Evolutionary conservation across 2,113 vertebrate species (phyloP).

Genomic region (Spilogale gracilis): DNA sequence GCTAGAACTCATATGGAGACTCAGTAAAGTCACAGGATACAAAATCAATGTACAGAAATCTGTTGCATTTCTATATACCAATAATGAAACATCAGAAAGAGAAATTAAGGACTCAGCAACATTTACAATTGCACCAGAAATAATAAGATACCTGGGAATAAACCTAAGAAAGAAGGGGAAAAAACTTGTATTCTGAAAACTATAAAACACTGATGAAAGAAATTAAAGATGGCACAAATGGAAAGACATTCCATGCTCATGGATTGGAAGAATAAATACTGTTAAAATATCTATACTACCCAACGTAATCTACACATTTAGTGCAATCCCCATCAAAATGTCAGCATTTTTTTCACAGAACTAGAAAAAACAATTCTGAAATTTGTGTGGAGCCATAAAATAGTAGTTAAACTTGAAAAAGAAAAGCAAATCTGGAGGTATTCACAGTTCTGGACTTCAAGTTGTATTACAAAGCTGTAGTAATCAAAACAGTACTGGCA

Average conservation of each 20-base stretch:
- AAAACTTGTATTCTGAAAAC: no score
- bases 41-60: neutral
- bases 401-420: neutral
- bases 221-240: no score
- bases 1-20: neutral
- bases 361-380: neutral
- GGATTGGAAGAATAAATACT: no score
- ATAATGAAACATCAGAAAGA: neutral
- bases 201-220: no score
- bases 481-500: neutral
- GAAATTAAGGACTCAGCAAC: neutral
- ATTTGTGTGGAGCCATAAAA: neutral
- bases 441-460: neutral
- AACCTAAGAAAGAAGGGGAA: no score
- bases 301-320: no score
- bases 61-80: neutral
- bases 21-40: neutral
- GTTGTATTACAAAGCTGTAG: neutral
- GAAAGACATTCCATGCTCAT: no score
- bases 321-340: no score
- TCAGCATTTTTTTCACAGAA: neutral
- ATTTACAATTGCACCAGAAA: neutral
- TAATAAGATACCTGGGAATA: no score
- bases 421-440: neutral
- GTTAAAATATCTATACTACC: no score